Conservation (phyloP, 2,797 vertebrate species). For the Gobionotothen gibberifrons region DNA sequence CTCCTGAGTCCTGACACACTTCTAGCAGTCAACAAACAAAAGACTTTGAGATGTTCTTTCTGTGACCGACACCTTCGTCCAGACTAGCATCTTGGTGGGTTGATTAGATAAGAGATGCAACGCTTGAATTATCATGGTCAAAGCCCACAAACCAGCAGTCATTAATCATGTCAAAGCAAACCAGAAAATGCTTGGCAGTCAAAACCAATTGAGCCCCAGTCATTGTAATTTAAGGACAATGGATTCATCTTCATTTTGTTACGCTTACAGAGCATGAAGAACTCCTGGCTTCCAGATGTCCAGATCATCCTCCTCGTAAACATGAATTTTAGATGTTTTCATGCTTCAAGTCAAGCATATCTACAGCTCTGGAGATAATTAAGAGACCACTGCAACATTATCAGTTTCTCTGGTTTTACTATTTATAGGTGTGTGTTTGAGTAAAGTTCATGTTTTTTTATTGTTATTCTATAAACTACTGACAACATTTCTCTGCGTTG, state of each 20-base stretch:
- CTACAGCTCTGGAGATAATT: neutral
- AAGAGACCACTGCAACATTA: too few relatives aligned
- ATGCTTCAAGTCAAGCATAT: slow-evolving; percentile 5
- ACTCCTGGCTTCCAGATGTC: neutral
- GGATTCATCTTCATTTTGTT: slow-evolving; percentile 22
- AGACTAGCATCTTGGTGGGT: slow-evolving; percentile 5
- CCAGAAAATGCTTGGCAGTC: neutral
- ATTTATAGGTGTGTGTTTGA: too few relatives aligned
- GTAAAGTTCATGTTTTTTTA: too few relatives aligned
- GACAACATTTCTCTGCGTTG: too few relatives aligned
- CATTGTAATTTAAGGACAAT: neutral
- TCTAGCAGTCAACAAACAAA: slow-evolving; percentile 36
- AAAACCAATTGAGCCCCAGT: neutral
- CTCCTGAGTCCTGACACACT: slow-evolving; percentile 47
- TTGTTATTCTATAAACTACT: too few relatives aligned
- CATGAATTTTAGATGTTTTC: slow-evolving; percentile 9
- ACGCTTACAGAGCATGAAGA: slow-evolving; percentile 4
- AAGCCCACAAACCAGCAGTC: slow-evolving; percentile 13
- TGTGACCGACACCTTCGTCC: slow-evolving; percentile 21
- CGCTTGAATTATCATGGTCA: slow-evolving; percentile 19
- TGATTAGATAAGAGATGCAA: slow-evolving; percentile 42
- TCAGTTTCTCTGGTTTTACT: too few relatives aligned
- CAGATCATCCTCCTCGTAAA: neutral
- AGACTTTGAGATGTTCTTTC: slow-evolving; percentile 49
- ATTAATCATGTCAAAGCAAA: slow-evolving; percentile 31